Base-by-base conservation (phyloP, 2,113 vertebrate species). In the Rissa tridactyla region DNA sequence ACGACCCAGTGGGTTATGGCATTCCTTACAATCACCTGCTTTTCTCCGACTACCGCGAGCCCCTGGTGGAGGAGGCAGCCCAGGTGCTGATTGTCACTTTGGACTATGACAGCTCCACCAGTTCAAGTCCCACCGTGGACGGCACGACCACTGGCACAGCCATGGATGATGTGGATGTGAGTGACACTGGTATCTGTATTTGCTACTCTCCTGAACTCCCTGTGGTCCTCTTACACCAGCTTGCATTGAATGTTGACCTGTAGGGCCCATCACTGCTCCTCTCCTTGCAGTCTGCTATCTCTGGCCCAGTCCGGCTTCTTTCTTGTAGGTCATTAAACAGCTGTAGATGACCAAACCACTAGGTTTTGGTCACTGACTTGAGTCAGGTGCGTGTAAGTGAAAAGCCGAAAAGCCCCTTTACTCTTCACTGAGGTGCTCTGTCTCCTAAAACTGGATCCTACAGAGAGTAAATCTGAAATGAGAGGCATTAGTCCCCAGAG, bases 21-120 rank as follows among this genome's bases (percentile, higher is more conserved):
- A 99, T 99, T 93, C 99, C 99, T 11, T 99, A 99, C 98, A 99
- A 99, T 93, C 99, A 99, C 97, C 98, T 99, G 96, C 98, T 99
- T 13, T 99, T 99, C 98, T 99, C 99, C 0, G 99, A 99, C 98
- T 99, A 99, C 96, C 99, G 99, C 0, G 99, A 99, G 96, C 99
- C 99, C 6, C 98, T 99, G 96, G 99, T 99, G 95, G 99, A 99
- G 97, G 99, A 99, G 97, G 99, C 99, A 0, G 98, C 99, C 11
- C 99, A 99, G 97, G 99, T 99, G 95, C 99, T 99, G 79, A 99
- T 99, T 2, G 99, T 99, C 96, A 99, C 99, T 15, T 91, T 99
- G 97, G 99, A 99, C 97, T 99, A 99, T 3, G 99, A 99, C 83
- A 97, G 98, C 47, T 98, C 98, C 88, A 97, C 96, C 84, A 98